Evolutionary conservation across 2,113 vertebrate genomes (phyloP), one percentile per base, ranked within the genome.

Genomic region (Elaphurus davidianus): DNA sequence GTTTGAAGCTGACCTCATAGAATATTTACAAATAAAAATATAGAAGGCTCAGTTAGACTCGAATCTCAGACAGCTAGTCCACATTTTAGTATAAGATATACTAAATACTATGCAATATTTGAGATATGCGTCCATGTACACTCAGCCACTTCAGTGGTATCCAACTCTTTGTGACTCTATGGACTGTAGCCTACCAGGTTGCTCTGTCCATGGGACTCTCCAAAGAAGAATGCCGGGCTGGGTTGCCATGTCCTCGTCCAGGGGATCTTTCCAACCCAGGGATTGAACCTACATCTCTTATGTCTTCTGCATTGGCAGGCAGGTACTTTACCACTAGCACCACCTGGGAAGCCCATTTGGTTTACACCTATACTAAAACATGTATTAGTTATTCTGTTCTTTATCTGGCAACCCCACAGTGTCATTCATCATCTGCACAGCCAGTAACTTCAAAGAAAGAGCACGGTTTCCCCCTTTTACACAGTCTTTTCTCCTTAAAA

Each of bases 11-110:
- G 14, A 74, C 8, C 30, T 15, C 4, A 36, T 1, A 55, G 28
- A 50, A 5, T 64, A 84, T 59, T 88, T 87, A 74, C n/a, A 81
- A 57, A 60, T 81, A 50, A 84, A 91, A 95, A 33, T 81, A 55
- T 2, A 95, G 13, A 25, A 62, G 2, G 36, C 33, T 28, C 47
- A 89, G 30, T 78, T 62, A 74, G 43, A 88, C 36, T 59, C 76
- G 14, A 91, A 74, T 93, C 90, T 79, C 27, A 59, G 59, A 85
- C 33, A 94, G 50, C 2, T 1, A 59, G 59, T 27, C 21, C 2
- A 5, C 54, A 33, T 59, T 62, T 82, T 45, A 88, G 36, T 47
- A 19, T 36, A 50, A 60, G 50, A 50, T 50, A 50, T 50, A 50
- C 47, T 50, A 50, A 50, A 50, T 50, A 50, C 36, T 4, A 57